Evolutionary conservation across 2,888 invertebrate genomes (phyloP).

Genomic region (Cataglyphis albicans): DNA sequence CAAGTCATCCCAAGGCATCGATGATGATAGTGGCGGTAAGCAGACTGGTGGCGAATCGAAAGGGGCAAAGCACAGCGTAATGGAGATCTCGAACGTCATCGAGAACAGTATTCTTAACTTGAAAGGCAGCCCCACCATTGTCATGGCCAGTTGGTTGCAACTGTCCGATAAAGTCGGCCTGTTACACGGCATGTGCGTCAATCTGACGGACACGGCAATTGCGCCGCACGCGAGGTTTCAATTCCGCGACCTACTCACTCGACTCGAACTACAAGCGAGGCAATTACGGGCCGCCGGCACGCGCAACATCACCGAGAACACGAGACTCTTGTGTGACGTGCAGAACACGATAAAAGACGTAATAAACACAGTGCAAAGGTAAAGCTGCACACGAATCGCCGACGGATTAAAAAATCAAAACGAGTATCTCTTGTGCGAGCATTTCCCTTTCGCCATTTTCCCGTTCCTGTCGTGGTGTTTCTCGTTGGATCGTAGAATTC

Average conservation of each 20-base stretch:
- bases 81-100: constrained; percentile 90
- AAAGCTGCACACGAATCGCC: constrained; percentile 66
- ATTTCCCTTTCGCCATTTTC: constrained; percentile 4
- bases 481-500: constrained; percentile 34
- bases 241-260: constrained; percentile 91
- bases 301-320: constrained; percentile 90
- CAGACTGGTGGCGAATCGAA: constrained; percentile 63
- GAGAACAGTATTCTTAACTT: constrained; percentile 89
- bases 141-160: constrained; percentile 92
- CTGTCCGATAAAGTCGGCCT: constrained; percentile 93
- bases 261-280: constrained; percentile 90
- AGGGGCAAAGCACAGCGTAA: constrained; percentile 86
- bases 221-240: constrained; percentile 96
- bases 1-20: constrained; percentile 65
- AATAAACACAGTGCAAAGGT: constrained; percentile 91
- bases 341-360: constrained; percentile 91
- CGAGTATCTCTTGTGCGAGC: constrained; percentile 56
- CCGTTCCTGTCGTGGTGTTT: neutral
- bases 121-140: constrained; percentile 87
- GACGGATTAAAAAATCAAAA: constrained; percentile 63
- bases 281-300: constrained; percentile 90
- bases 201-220: constrained; percentile 93
- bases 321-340: constrained; percentile 90
- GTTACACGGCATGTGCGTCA: constrained; percentile 93
- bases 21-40: constrained; percentile 67